A percentile compares a stretch with the other conserved stretches of the same genome.
Evolutionary conservation across 2,797 vertebrate genomes (phyloP).

Genomic region (Intellagama lesueurii): DNA sequence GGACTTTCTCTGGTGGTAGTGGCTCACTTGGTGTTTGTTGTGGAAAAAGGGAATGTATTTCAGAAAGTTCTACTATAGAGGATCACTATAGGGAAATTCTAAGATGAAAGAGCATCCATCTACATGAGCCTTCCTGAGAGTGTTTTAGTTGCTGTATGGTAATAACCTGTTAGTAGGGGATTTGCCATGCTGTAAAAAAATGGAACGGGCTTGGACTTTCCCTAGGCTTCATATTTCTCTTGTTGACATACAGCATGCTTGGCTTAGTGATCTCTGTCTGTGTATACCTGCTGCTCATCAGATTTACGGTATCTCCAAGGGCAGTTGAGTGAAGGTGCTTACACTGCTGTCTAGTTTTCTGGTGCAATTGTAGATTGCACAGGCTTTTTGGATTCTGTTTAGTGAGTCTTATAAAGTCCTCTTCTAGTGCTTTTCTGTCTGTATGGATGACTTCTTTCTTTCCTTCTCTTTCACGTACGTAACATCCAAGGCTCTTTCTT

Average conservation of each 20-base stretch:
- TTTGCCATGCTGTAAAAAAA: background rate
- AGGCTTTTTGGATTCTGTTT: background rate
- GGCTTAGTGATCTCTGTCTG: background rate
- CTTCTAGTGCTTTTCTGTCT: background rate
- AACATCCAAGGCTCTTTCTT: background rate
- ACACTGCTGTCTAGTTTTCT: background rate
- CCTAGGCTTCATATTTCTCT: background rate
- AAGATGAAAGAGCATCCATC: background rate
- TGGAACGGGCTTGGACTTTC: conserved; percentile 18
- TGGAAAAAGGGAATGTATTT: background rate
- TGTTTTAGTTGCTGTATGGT: background rate
- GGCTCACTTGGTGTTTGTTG: background rate
- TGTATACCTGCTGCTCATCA: background rate
- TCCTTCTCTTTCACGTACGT: background rate
- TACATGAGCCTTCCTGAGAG: background rate
- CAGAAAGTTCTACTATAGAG: conserved; percentile 20
- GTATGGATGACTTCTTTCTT: background rate
- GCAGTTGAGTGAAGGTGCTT: background rate
- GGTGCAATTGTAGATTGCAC: background rate
- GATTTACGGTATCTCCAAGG: background rate
- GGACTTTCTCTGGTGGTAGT: background rate
- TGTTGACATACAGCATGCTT: conserved; percentile 10
- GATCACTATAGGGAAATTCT: conserved; percentile 20
- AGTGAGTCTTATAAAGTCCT: background rate
- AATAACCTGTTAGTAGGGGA: background rate